phyloP scores from a whole-genome alignment of 2,797 vertebrate genomes.

The Lophius americanus region DNA sequence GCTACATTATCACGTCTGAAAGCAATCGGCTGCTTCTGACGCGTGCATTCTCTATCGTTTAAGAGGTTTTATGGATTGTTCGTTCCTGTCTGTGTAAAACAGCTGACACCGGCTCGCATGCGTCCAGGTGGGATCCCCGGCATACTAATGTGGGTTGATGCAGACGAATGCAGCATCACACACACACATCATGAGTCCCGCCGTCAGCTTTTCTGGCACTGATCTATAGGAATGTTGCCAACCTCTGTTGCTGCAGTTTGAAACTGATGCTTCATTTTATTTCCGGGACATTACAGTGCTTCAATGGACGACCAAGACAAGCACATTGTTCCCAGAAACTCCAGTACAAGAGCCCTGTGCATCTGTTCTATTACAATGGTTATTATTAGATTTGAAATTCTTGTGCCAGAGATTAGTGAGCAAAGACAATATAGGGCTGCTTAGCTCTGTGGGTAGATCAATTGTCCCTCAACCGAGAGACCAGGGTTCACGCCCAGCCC shows the following conservation, averaged over 20 bases:
- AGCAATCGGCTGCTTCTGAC: constrained; percentile 36
- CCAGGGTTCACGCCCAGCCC: too few relatives aligned
- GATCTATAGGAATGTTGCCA: constrained; percentile 48
- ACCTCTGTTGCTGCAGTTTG: constrained; percentile 55
- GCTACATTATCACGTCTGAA: constrained; percentile 31
- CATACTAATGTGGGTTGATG: constrained; percentile 76
- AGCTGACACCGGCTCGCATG: constrained; percentile 78
- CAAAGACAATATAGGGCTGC: too few relatives aligned
- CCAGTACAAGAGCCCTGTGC: constrained; percentile 15
- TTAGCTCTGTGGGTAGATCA: too few relatives aligned
- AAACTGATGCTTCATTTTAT: constrained; percentile 43
- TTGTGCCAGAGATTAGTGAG: too few relatives aligned
- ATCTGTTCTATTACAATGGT: too few relatives aligned
- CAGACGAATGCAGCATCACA: constrained; percentile 50
- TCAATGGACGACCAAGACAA: constrained; percentile 24
- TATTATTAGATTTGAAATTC: too few relatives aligned
- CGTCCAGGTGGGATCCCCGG: constrained; percentile 66
- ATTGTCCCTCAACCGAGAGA: too few relatives aligned
- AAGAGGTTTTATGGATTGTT: constrained; percentile 50
- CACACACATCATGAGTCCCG: constrained; percentile 39
- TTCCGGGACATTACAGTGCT: constrained; percentile 24
- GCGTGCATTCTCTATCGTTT: constrained; percentile 37
- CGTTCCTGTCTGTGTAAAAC: constrained; percentile 57
- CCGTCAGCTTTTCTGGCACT: constrained; percentile 56
- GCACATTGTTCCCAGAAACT: constrained; percentile 19